Evolutionary conservation across 37 sponge, comb jelly and placozoan genomes (phyloP), one percentile per base, ranked within the genome.

Genomic region (Theonella swinhoei): DNA sequence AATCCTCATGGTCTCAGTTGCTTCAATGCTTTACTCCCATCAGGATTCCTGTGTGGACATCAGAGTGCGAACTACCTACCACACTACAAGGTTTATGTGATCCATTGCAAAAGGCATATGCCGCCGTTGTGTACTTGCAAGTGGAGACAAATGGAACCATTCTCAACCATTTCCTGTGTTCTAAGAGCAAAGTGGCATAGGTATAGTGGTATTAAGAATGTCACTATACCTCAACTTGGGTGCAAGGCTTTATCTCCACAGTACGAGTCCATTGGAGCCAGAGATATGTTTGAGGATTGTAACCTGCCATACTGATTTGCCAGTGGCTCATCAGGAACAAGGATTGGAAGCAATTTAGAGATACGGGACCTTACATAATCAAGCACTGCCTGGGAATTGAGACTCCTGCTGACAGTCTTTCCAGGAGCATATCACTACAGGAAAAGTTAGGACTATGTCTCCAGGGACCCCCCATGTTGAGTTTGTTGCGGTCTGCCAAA

Each of bases 1-100:
- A 24, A 80, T 87, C 61, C 69, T 87, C 8, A 87, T 75, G 80
- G 36, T 80, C 24, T 69, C 82, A 35, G 62, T 85, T 20, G 60
- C 66, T 65, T 5, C 66, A 65, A 26, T 20, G n/a, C 5, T 65
- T 65, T 65, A 4, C 66, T 29, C 66, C 66, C 5, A 65, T 65
- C 30, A 65, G 5, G 25, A 26, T 65, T 5, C 66, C 66, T 7
- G n/a, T n/a, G n/a, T n/a, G 5, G 66, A 65, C 30, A 26, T 26
- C 30, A 23, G 29, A 26, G 7, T 5, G 11, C 29, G 30, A 26
- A 23, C n/a, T n/a, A n/a, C n/a, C n/a, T n/a, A n/a, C n/a, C n/a
- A n/a, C n/a, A 26, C 30, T 29, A n/a, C 29, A 65, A 29, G 29
- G 25, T 26, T 29, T 29, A 4, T 29, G 30, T 23, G 29, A 26